Evolutionary conservation across 2,113 vertebrate genomes (phyloP).

Genomic region (Lophochroa leadbeateri): DNA sequence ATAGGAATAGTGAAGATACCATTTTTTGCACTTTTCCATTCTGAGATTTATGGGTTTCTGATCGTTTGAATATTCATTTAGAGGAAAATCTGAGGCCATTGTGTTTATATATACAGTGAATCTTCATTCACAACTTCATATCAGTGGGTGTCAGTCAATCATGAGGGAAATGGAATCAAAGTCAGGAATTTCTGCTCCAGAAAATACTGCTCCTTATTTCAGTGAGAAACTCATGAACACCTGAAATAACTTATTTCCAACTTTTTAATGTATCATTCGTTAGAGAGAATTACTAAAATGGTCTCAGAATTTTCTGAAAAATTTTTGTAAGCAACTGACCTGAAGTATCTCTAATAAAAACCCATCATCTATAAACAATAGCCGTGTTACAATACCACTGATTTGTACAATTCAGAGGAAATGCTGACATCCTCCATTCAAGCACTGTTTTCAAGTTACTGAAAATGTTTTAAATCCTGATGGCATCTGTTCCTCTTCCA

Average conservation of each 20-base stretch:
- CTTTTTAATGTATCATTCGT: neutral
- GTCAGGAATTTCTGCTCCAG: neutral
- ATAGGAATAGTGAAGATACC: slow-evolving; percentile 11
- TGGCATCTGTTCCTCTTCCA: neutral
- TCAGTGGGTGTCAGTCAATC: neutral
- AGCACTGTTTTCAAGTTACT: neutral
- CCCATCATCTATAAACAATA: neutral
- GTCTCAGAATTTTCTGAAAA: neutral
- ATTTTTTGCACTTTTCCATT: slow-evolving; percentile 11
- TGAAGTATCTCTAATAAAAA: neutral
- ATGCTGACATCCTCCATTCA: slow-evolving; percentile 12
- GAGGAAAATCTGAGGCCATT: neutral
- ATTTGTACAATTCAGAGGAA: slow-evolving; percentile 43
- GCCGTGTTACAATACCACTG: slow-evolving; percentile 1
- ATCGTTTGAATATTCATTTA: slow-evolving; percentile 3
- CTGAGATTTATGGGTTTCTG: slow-evolving; percentile 17
- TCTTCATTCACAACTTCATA: neutral
- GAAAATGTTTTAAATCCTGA: slow-evolving; percentile 24
- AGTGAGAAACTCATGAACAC: neutral
- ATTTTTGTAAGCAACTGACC: neutral
- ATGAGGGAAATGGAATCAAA: neutral
- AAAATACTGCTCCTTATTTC: neutral
- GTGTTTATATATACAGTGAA: slow-evolving; percentile 17
- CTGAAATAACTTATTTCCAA: neutral
- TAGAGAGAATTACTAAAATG: neutral